These are phyloP conservation scores for Quiscalus mexicanus DNA, from an alignment of 2,113 vertebrate genomes.

Conservation along the genomic window DNA sequence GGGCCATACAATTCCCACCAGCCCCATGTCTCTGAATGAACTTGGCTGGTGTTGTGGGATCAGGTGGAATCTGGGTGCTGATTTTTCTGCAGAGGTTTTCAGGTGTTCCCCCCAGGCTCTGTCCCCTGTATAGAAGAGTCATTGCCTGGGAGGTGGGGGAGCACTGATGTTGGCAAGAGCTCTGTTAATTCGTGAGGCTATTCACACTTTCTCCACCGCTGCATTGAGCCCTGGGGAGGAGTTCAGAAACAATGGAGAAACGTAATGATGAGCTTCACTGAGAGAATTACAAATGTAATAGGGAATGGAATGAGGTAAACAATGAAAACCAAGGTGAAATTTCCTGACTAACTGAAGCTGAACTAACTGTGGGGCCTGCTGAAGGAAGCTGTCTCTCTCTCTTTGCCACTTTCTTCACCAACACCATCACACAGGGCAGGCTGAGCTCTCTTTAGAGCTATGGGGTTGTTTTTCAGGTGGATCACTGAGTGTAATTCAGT, in stretches of 20 bases:
- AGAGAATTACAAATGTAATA: conserved; percentile 11
- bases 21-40: accelerated
- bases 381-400: background rate
- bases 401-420: background rate
- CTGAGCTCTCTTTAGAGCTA: background rate
- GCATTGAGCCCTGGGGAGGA: background rate
- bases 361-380: background rate
- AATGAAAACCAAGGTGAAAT: conserved; percentile 8
- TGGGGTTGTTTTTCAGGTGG: background rate
- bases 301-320: conserved; percentile 1
- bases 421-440: background rate
- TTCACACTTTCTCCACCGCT: background rate
- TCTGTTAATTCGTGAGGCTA: background rate
- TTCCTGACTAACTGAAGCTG: background rate
- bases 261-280: background rate
- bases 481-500: background rate
- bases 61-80: accelerated
- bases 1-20: background rate
- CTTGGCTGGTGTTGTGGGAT: background rate
- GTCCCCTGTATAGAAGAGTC: background rate
- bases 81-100: background rate
- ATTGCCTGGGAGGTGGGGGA: background rate
- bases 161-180: background rate
- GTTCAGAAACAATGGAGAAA: background rate
- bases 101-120: background rate